Conservation (phyloP, 2,888 invertebrate species). For the Heliconius hortense region DNA sequence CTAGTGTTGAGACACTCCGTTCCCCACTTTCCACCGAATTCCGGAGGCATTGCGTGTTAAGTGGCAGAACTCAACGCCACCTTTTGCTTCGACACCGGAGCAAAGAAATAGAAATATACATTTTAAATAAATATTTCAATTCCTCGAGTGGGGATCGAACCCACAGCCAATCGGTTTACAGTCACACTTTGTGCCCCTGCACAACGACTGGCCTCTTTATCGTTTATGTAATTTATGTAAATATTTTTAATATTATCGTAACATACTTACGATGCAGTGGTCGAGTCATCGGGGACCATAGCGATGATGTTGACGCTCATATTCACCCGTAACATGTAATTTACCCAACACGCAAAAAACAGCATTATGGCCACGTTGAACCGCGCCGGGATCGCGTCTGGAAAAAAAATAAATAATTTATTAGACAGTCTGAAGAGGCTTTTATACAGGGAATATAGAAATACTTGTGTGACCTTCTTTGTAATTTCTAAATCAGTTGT, state of each 20-base stretch:
- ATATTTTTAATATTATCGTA: background rate
- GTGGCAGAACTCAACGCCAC: no score
- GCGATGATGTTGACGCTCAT: slow-evolving; percentile 89
- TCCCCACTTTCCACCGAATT: no score
- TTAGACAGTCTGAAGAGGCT: background rate
- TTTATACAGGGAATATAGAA: no score
- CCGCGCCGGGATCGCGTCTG: slow-evolving; percentile 73
- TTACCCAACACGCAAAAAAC: slow-evolving; percentile 87
- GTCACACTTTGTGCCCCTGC: no score
- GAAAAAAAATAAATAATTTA: slow-evolving; percentile 30
- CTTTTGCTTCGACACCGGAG: no score
- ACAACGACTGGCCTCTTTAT: no score
- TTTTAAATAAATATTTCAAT: no score
- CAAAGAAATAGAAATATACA: no score
- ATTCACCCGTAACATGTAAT: slow-evolving; percentile 89
- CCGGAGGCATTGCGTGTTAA: no score
- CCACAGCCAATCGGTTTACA: no score
- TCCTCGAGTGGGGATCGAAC: no score
- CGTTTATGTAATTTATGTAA: background rate
- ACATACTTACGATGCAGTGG: slow-evolving; percentile 64
- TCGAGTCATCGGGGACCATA: slow-evolving; percentile 81
- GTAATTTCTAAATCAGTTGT: background rate
- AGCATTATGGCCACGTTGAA: slow-evolving; percentile 84
- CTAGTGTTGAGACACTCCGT: no score
- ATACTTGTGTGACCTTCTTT: background rate